These are phyloP conservation scores for Mus musculus DNA, from an alignment of 2,113 vertebrate genomes.

Conservation along the genomic window GRCm39 chr8:117312001-117312500, in stretches of 20 bases:
- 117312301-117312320: neutral
- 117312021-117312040: neutral
- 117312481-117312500: neutral
- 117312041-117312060: neutral
- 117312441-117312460: neutral
- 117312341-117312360: accelerated
- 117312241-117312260: neutral
- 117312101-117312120: neutral
- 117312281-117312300: neutral
- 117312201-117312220: neutral
- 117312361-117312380: neutral
- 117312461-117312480: neutral
- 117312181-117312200: neutral
- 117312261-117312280: neutral
- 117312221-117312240: accelerated
- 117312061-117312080: neutral
- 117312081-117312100: neutral
- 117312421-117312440: neutral
- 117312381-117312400: neutral
- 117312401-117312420: neutral
- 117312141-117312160: neutral
- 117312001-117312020: neutral
- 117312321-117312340: neutral
- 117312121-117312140: neutral
- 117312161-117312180: neutral